Conservation (phyloP, 2,113 vertebrate species). For the Talpa occidentalis region DNA sequence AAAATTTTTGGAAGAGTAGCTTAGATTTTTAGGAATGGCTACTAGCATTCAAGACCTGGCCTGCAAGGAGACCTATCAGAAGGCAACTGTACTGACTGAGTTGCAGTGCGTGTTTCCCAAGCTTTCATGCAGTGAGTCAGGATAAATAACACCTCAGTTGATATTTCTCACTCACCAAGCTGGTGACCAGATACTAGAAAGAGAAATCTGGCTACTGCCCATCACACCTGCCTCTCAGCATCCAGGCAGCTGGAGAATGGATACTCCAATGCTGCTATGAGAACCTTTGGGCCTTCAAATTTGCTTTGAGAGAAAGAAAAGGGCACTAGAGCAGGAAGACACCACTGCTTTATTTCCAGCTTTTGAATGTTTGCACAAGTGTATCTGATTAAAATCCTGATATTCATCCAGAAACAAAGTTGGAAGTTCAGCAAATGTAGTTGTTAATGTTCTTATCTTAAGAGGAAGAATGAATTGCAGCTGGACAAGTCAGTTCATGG, state of each 20-base stretch:
- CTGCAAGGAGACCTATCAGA: background rate
- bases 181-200: background rate
- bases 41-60: background rate
- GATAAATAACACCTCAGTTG: background rate
- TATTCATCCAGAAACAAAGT: background rate
- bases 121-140: background rate
- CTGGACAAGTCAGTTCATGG: background rate
- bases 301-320: background rate
- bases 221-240: background rate
- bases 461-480: background rate
- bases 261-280: background rate
- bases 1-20: background rate
- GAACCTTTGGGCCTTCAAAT: background rate
- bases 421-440: background rate
- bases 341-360: background rate
- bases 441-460: background rate
- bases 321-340: background rate
- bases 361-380: background rate
- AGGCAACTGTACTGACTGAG: background rate
- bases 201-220: background rate
- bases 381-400: background rate
- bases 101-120: background rate
- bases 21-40: background rate
- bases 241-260: background rate
- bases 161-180: background rate